Evolutionary conservation across 2,888 invertebrate species (phyloP), one percentile per base, ranked within the genome.

Genomic region (Rhagonycha lutea): DNA sequence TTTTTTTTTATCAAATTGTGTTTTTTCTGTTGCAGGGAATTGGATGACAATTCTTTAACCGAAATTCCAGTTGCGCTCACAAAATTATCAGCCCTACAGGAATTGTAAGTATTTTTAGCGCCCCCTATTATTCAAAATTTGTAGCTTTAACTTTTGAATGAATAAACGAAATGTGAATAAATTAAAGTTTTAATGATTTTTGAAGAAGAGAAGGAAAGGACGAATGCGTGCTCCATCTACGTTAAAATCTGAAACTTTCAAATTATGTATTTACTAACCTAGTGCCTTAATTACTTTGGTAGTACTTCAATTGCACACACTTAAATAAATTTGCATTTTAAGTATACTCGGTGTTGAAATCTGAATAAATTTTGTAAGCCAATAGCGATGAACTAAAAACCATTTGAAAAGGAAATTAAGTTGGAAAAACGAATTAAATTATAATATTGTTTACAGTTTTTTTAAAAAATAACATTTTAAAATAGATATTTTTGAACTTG

Each of bases 31-130:
- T 47, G 47, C 89, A 95, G 95, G 82, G 94, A 94, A 88, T 88
- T 95, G 84, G 94, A 94, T 87, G 93, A 94, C 87, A 95, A 95
- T 89, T 89, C 90, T 80, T 89, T 95, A 86, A 91, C 91, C 81
- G 92, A 93, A 86, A 91, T 97, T 85, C 96, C 97, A 70, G 87
- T 89, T 68, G 96, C 95, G 78, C 89, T 96, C 79, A 91, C 91
- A 80, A 92, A 93, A 86, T 90, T 96, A 86, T 91, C 92, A 70
- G 90, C 92, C 84, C 92, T 97, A 10, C 93, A 94, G 86, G 95
- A 96, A 88, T 89, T 97, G 97, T 97, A 91, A 96, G 96, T 94
- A 87, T 62, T 68, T 32, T 70, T 69, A 69, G 62, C 68, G 18
- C 47, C 47, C 47, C 47, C n/a, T 47, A 32, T 47, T 47, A 47